Base-by-base conservation (phyloP, 1,140 invertebrate genomes). In the Grapholita molesta region DNA sequence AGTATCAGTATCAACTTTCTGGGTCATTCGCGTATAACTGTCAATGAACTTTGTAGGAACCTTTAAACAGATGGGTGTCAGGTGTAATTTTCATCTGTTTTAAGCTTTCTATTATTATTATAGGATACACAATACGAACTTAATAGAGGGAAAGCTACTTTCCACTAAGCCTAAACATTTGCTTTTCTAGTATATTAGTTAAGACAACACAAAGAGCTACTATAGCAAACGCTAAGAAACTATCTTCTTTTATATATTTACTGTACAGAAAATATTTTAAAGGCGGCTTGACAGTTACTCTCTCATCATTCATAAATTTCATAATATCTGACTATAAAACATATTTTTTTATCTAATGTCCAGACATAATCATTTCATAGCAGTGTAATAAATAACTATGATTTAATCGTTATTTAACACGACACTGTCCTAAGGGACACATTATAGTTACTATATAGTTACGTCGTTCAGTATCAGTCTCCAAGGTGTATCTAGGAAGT, bases 11-110 rank as follows among this genome's bases (percentile, higher is more conserved):
- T 82, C 78, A 76, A 65, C 83, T 88, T 84, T 87, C 85, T 86
- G 75, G 85, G 86, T 83, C 86, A 85, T 79, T 79, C 81, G 80
- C 82, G 80, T 80, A 79, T 84, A 81, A 85, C 84, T 88, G 87
- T 86, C 86, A 83, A 82, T 88, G 86, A 89, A 88, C 86, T 80
- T 71, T 69, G 70, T 74, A 78, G 79, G 77, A 79, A 66, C 70
- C 66, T 71, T 77, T 23, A 64, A 69, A 75, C 75, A 33, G 30
- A 25, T 65, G 68, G 73, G 77, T 84, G 80, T 81, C 84, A 88
- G 78, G 79, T 85, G 78, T 76, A 75, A 71, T 73, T 72, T 71
- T 35, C 64, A 35, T 38, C 61, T 64, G 15, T 35, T 61, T 61
- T 30, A 61, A 28, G 55, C 55, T 61, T 61, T 61, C 55, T 61